These are phyloP conservation scores for Holcopasites calliopsidis DNA, from an alignment of 1,140 invertebrate genomes.

Conservation along the genomic window DNA sequence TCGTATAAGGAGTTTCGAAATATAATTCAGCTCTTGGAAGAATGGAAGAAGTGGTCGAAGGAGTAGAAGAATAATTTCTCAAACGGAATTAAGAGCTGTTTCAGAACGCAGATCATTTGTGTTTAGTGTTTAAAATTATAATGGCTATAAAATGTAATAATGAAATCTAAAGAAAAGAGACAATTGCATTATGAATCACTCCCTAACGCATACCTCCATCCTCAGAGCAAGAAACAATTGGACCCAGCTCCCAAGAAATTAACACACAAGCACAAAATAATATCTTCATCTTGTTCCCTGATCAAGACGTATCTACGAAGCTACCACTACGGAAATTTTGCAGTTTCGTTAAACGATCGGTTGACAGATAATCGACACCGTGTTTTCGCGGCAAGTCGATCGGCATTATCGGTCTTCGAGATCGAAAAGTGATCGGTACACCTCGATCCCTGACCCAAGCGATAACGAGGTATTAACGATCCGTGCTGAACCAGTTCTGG, in stretches of 20 bases:
- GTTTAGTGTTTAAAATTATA: no score
- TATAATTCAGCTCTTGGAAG: no score
- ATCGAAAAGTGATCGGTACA: constrained; percentile 62
- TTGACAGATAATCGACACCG: constrained; percentile 22
- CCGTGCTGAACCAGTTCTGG: constrained; percentile 60
- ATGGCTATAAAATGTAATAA: no score
- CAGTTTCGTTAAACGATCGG: constrained; percentile 27
- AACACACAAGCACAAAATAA: background rate
- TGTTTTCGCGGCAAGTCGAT: background rate
- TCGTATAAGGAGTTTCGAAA: no score
- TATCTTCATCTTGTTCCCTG: background rate
- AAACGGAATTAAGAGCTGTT: no score
- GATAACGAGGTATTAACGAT: constrained; percentile 76
- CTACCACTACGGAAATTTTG: background rate
- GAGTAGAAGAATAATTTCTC: no score
- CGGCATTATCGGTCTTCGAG: constrained; percentile 48
- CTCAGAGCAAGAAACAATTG: background rate
- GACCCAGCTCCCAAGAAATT: background rate
- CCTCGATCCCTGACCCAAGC: constrained; percentile 59
- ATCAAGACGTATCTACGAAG: background rate
- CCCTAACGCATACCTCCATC: background rate
- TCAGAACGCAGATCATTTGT: no score
- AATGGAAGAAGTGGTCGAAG: no score
- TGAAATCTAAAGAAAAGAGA: no score
- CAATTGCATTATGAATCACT: no score